Evolutionary conservation across 2,113 vertebrate genomes (phyloP).

Genomic region (Corapipo altera): DNA sequence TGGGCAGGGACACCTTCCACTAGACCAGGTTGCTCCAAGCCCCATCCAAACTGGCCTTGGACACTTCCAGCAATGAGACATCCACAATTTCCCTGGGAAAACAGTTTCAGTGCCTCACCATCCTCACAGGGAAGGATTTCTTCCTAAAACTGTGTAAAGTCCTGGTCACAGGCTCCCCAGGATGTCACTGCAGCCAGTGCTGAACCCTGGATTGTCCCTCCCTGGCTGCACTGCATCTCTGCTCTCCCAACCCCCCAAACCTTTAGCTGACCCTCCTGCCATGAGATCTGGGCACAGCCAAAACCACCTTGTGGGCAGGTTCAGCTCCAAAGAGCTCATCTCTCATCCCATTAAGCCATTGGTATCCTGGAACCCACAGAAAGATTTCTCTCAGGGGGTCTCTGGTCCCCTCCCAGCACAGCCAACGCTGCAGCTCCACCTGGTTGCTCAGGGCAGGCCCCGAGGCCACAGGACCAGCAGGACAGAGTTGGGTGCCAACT

Average conservation of each 20-base stretch:
- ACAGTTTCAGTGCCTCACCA: no score
- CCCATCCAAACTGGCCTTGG: no score
- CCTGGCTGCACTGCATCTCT: background rate
- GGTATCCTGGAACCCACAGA: background rate
- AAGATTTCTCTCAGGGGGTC: background rate
- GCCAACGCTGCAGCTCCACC: background rate
- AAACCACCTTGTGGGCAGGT: background rate
- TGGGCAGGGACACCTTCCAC: no score
- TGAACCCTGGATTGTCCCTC: background rate
- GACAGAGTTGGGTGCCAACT: background rate
- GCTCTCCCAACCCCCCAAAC: no score
- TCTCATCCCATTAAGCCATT: background rate
- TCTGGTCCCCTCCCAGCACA: fast-evolving
- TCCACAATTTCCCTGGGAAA: no score
- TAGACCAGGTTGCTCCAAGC: no score
- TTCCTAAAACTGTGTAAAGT: no score
- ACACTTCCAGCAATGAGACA: no score
- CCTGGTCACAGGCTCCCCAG: background rate
- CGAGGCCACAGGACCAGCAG: background rate
- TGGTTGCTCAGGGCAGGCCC: no score
- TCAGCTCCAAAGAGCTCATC: background rate
- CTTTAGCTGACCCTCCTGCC: background rate
- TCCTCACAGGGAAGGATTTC: no score
- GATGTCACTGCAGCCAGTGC: background rate
- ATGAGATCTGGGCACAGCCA: background rate